Evolutionary conservation across 1,140 invertebrate genomes (phyloP), one percentile per base, ranked within the genome.

Genomic region (Drosophila sp.): DNA sequence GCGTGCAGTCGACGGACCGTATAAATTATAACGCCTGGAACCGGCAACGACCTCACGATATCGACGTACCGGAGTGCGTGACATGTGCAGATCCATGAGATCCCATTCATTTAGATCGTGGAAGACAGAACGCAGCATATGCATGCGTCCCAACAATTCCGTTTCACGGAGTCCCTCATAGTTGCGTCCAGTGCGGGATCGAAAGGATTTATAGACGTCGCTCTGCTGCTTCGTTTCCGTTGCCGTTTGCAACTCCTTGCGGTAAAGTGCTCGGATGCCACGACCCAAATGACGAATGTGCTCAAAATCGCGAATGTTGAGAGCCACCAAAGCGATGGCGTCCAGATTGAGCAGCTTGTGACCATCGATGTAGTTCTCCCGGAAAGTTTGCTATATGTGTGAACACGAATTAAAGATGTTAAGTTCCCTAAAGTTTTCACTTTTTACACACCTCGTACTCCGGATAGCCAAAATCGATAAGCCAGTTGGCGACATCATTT

Each of bases 271-370:
- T 7, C 90, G 65, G 4, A 91, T 91, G 0, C 83, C 90, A 0
- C 84, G 63, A 0, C 84, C 78, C 16, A 91, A 46, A 18, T 82
- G 78, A 0, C 86, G 86, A 2, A 91, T 90, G 11, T 91, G 80
- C 58, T 87, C 80, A 34, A 91, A 91, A 8, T 91, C 80, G 2
- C 78, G 75, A 5, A 91, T 75, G 8, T 91, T 91, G 5, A 91
- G 78, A 0, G 76, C 87, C 11, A 84, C 78, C 21, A 91, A 53
- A 1, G 90, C 76, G 3, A 78, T 72, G 18, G 90, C 90, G 25
- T 91, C 89, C 18, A 91, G 14, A 34, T 90, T 71, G n/a, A 90
- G 69, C 11, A 91, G 67, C 21, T 78, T 90, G n/a, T 76, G 83
- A 0, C 90, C 90, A 48, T 89, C 89, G 13, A 91, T 90, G 29